Evolutionary conservation across 2,797 vertebrate genomes (phyloP), one percentile per base, ranked within the genome.

Genomic region (Lophotriccus pileatus): DNA sequence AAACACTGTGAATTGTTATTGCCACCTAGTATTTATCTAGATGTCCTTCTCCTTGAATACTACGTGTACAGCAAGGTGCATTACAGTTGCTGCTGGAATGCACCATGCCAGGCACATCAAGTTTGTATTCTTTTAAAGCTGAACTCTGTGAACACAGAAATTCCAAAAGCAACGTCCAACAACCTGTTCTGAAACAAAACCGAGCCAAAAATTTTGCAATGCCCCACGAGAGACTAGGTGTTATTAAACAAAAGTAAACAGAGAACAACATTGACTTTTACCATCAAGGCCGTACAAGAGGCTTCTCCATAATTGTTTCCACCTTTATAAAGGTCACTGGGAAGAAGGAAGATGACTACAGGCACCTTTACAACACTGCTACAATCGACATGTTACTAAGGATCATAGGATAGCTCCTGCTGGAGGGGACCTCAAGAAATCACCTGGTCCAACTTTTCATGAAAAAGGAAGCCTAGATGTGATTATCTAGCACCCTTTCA

Each of bases 381-480:
- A 5, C 44, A 16, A 14, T 60, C 20, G 7, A 21, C 1, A 3
- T 9, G 6, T 44, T 63, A 50, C 1, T 1, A 47, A 72, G 49
- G 25, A 58, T 44, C 6, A 27, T 10, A 34, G 32, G 41, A 68
- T 6, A 67, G n/a, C 9, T 21, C 4, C 0, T 0, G 6, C 12
- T 60, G 37, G 28, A 39, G 14, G 2, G 7, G 3, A 47, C 22
- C 24, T 83, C 16, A 30, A 23, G 37, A 34, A 10, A 76, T n/a
- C 55, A 43, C 2, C 41, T 43, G 3, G 24, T 37, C 39, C 13
- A 63, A 6, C 3, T 1, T 60, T 49, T 30, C 2, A 8, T 19
- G 9, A n/a, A 8, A 75, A 70, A 62, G 27, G 22, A 4, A 64
- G 25, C 20, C 13, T 63, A 25, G 19, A 67, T 3, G 1, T 63